Evolutionary conservation across 2,888 invertebrate species (phyloP).

Genomic region (Chouioia cunea): DNA sequence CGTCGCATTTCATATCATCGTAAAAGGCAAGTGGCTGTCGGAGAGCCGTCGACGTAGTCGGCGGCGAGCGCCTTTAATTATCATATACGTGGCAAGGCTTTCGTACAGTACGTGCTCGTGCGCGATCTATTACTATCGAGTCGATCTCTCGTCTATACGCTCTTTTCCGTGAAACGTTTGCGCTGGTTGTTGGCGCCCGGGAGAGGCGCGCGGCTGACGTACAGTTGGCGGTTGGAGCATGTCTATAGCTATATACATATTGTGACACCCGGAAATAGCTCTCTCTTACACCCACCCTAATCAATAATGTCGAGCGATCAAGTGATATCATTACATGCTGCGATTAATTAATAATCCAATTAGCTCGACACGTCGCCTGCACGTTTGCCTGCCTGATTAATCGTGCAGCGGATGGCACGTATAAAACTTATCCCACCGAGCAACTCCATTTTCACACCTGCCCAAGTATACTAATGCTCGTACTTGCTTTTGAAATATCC

Average conservation of each 20-base stretch:
- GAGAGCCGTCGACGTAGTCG: too few relatives aligned
- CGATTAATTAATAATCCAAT: slow-evolving; percentile 40
- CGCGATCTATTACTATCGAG: too few relatives aligned
- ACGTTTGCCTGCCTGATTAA: slow-evolving; percentile 21
- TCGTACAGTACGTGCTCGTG: too few relatives aligned
- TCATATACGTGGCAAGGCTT: too few relatives aligned
- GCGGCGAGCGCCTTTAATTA: too few relatives aligned
- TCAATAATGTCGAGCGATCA: neutral
- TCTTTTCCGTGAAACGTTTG: too few relatives aligned
- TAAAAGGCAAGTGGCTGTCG: too few relatives aligned
- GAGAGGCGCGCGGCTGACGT: too few relatives aligned
- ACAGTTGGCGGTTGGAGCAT: neutral
- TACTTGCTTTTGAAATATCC: neutral
- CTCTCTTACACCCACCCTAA: too few relatives aligned
- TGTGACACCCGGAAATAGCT: neutral
- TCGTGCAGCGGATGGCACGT: slow-evolving; percentile 2
- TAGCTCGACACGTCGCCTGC: slow-evolving; percentile 16
- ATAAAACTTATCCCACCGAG: neutral
- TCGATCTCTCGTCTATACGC: too few relatives aligned
- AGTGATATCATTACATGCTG: slow-evolving; percentile 39
- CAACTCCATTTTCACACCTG: neutral
- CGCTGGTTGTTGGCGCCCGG: too few relatives aligned
- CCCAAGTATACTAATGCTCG: slow-evolving; percentile 17
- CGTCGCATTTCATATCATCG: too few relatives aligned
- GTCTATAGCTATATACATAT: neutral